Evolutionary conservation across 2,113 vertebrate species (phyloP).

Genomic region (Muntiacus muntjak): DNA sequence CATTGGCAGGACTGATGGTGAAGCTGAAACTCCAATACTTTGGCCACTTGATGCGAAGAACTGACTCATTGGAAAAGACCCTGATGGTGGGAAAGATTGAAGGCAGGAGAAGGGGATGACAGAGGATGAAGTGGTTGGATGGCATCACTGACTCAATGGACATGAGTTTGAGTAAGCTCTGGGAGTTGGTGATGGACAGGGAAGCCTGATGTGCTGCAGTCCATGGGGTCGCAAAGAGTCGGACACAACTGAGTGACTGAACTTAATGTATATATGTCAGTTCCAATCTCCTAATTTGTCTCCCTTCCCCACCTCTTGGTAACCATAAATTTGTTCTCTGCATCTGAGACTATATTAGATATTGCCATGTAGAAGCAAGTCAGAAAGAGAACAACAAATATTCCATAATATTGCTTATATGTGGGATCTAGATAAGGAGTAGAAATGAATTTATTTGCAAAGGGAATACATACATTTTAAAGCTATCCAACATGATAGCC

Average conservation of each 20-base stretch:
- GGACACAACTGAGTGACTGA: background rate
- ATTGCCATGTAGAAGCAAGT: background rate
- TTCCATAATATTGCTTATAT: background rate
- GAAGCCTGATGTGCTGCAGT: background rate
- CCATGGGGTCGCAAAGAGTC: background rate
- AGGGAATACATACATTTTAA: background rate
- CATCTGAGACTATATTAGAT: background rate
- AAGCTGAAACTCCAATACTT: background rate
- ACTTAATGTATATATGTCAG: background rate
- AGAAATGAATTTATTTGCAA: background rate
- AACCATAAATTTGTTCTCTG: background rate
- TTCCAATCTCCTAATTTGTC: background rate
- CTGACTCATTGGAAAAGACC: background rate
- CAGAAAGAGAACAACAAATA: background rate
- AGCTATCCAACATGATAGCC: background rate
- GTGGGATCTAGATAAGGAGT: background rate
- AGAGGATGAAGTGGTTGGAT: background rate
- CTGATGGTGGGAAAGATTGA: background rate
- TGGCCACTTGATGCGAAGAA: background rate
- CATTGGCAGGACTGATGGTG: accelerated
- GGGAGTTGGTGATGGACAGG: background rate
- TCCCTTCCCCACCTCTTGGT: background rate
- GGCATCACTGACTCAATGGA: background rate
- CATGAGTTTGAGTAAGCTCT: background rate
- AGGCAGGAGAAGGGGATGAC: background rate